phyloP scores from a whole-genome alignment of 2,888 invertebrate species.

The Iselma pallidipennis region DNA sequence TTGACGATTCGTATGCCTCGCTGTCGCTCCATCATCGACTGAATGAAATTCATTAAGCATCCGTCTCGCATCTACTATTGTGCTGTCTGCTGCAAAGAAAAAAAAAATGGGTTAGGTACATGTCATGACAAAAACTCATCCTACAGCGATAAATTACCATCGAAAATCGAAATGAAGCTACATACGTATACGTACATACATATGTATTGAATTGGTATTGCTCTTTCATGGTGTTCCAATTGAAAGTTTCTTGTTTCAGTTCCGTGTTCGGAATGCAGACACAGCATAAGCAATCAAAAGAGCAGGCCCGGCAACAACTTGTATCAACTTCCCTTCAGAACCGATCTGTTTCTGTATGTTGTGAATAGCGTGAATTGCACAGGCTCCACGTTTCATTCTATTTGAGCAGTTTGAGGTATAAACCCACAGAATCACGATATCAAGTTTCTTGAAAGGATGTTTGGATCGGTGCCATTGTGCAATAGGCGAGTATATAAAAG shows the following conservation, averaged over 20 bases:
- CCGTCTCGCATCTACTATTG: neutral
- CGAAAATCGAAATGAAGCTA: neutral
- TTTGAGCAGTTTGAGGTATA: slow-evolving; percentile 43
- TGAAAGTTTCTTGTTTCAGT: slow-evolving; percentile 45
- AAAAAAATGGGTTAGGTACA: no score
- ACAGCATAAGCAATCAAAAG: slow-evolving; percentile 41
- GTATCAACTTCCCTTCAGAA: slow-evolving; percentile 41
- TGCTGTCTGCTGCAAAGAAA: neutral
- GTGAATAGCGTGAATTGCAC: slow-evolving; percentile 42
- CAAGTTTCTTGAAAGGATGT: slow-evolving; percentile 40
- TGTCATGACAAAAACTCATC: no score
- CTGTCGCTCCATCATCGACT: neutral
- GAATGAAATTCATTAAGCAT: neutral
- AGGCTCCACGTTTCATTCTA: slow-evolving; percentile 39
- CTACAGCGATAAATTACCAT: neutral
- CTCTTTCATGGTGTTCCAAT: slow-evolving; percentile 43
- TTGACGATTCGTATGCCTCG: neutral
- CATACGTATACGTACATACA: neutral
- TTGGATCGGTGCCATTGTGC: slow-evolving; percentile 36
- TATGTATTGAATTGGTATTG: slow-evolving; percentile 43
- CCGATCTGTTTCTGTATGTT: slow-evolving; percentile 37
- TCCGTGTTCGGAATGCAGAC: slow-evolving; percentile 41
- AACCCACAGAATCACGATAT: slow-evolving; percentile 41
- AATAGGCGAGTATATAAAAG: slow-evolving; percentile 28
- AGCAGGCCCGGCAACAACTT: slow-evolving; percentile 34